Percentiles rank a stretch among this genome's conserved stretches.
These are phyloP conservation scores for Limnodromus scolopaceus DNA, from an alignment of 2,797 vertebrate genomes.

Conservation along the genomic window DNA sequence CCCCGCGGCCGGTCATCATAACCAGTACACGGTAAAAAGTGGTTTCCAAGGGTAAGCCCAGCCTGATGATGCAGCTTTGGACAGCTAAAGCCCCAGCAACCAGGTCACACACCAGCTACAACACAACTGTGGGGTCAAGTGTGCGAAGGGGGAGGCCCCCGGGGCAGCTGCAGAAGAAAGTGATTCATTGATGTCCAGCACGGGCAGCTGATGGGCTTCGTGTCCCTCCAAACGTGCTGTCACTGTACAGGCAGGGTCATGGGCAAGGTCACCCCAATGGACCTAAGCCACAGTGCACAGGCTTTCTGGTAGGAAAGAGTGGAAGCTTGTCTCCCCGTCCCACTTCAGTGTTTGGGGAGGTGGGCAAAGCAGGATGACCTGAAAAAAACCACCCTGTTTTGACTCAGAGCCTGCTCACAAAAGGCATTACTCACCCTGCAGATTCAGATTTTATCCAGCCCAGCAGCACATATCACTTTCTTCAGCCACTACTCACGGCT, in stretches of 20 bases:
- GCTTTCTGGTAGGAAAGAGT: background rate
- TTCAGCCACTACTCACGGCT: background rate
- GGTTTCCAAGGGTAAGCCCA: constrained; percentile 6
- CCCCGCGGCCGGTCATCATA: accelerated
- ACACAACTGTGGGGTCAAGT: constrained; percentile 69
- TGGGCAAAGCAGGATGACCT: background rate
- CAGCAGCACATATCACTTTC: constrained; percentile 24
- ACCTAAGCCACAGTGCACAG: background rate
- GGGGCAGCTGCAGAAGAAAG: constrained; percentile 76
- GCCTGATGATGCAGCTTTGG: background rate
- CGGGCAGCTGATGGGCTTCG: constrained; percentile 65
- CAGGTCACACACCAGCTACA: background rate
- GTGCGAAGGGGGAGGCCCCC: constrained; percentile 47
- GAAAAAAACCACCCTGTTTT: background rate
- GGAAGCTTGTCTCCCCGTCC: background rate
- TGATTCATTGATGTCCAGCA: constrained; percentile 42
- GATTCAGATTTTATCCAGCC: constrained; percentile 44
- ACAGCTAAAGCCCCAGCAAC: background rate
- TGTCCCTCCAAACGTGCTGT: background rate
- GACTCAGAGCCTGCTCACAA: constrained; percentile 49
- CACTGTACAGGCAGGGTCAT: background rate
- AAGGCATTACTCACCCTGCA: constrained; percentile 56
- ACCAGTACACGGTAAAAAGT: background rate
- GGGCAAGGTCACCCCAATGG: background rate
- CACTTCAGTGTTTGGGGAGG: background rate